phyloP scores from a whole-genome alignment of 2,888 invertebrate genomes.

The Ophion ventricosus region DNA sequence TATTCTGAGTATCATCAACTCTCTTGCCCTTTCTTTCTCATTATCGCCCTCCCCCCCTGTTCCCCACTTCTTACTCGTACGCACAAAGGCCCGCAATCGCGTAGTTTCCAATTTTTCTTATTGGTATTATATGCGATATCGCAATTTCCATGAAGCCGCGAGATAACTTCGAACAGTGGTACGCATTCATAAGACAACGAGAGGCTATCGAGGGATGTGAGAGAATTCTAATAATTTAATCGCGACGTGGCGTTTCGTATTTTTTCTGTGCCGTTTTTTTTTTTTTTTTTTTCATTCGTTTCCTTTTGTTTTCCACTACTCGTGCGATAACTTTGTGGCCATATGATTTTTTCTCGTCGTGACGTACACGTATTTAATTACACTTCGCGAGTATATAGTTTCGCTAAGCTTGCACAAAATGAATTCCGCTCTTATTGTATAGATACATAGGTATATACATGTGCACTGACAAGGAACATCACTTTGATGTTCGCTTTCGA shows the following conservation, averaged over 20 bases:
- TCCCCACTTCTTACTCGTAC: background rate
- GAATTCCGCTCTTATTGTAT: background rate
- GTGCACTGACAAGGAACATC: too few species aligned
- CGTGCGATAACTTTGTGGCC: conserved; percentile 30
- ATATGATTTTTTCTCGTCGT: conserved; percentile 16
- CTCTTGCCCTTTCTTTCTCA: background rate
- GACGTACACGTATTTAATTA: conserved; percentile 27
- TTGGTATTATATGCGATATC: background rate
- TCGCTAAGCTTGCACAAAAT: conserved; percentile 16
- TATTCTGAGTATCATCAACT: conserved; percentile 2
- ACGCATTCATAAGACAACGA: conserved; percentile 52
- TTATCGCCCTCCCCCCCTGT: background rate
- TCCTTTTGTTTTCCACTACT: background rate
- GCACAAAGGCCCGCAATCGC: conserved; percentile 26
- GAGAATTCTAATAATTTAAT: conserved; percentile 50
- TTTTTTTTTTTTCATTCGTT: conserved; percentile 4
- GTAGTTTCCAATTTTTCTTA: conserved; percentile 27
- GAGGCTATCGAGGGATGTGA: background rate
- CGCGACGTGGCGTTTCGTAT: background rate
- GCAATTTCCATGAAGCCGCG: conserved; percentile 44
- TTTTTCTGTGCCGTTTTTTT: background rate
- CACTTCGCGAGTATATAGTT: conserved; percentile 19
- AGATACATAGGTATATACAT: too few species aligned
- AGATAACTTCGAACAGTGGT: conserved; percentile 32
- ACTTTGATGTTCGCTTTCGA: too few species aligned